Evolutionary conservation across 2,113 vertebrate genomes (phyloP).

Genomic region (Phylloscopus trochiloides): DNA sequence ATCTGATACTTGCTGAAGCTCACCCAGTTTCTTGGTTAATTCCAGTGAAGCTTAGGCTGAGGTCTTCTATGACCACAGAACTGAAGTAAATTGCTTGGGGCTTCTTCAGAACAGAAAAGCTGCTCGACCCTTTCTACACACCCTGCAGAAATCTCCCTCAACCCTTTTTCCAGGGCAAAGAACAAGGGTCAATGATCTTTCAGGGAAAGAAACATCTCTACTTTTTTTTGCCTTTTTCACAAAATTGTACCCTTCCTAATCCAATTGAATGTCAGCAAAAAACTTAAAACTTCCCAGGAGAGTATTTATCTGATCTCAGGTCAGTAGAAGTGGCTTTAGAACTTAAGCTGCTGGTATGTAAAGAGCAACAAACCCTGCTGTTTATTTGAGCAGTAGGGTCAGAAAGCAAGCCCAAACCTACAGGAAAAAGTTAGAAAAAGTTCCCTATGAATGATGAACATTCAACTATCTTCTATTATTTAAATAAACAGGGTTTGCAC

Average conservation of each 20-base stretch:
- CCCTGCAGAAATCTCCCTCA: not conserved
- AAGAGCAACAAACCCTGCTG: constrained; percentile 41
- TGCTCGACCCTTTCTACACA: not conserved
- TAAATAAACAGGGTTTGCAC: constrained; percentile 16
- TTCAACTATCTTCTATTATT: constrained; percentile 28
- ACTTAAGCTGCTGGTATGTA: constrained; percentile 49
- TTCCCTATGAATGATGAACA: constrained; percentile 14
- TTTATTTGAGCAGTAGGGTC: constrained; percentile 38
- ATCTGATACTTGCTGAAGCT: not conserved
- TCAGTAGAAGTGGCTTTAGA: constrained; percentile 30
- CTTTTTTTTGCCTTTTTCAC: not conserved
- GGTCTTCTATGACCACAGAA: not conserved
- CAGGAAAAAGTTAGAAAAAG: not conserved
- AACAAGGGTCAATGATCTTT: not conserved
- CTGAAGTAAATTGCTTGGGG: not conserved
- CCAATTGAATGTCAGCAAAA: constrained; percentile 41
- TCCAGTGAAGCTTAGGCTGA: not conserved
- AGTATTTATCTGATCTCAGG: constrained; percentile 47
- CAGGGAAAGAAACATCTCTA: not conserved
- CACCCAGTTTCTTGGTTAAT: not conserved
- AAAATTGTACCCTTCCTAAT: not conserved
- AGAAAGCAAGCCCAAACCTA: not conserved
- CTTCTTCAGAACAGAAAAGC: not conserved
- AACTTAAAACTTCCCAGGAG: constrained; percentile 36
- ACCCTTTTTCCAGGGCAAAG: not conserved